phyloP scores from a whole-genome alignment of 2,888 invertebrate species.

The Dicyrtoma fusca region DNA sequence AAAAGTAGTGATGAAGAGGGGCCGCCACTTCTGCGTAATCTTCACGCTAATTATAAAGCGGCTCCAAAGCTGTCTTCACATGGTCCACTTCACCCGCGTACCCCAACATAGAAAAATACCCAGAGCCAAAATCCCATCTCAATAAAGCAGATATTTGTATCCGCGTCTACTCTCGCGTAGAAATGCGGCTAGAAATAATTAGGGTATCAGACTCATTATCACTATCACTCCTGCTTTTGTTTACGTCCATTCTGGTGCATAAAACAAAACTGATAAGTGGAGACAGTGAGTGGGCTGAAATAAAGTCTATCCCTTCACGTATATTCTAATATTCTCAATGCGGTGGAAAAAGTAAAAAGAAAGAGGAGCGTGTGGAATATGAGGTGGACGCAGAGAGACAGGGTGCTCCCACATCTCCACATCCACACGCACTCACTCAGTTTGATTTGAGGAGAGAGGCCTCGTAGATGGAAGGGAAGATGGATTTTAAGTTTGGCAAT shows the following conservation, averaged over 20 bases:
- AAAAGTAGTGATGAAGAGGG: too few species aligned
- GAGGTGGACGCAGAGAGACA: neutral
- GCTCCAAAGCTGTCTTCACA: too few species aligned
- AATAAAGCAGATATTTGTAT: too few species aligned
- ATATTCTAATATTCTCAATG: neutral
- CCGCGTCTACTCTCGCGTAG: too few species aligned
- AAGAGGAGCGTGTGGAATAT: neutral
- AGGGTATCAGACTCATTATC: neutral
- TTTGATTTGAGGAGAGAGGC: neutral
- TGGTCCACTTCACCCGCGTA: too few species aligned
- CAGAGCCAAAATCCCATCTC: too few species aligned
- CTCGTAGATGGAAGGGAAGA: neutral
- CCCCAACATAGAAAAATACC: too few species aligned
- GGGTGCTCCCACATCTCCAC: neutral
- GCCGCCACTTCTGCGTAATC: too few species aligned
- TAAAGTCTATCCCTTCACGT: neutral
- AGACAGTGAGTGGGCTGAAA: neutral
- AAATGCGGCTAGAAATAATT: neutral
- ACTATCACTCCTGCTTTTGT: neutral
- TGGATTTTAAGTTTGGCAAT: constrained; percentile 22
- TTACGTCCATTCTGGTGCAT: neutral
- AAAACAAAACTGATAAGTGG: neutral
- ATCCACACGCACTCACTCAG: neutral
- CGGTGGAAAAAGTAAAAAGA: neutral
- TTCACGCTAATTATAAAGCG: too few species aligned